phyloP scores from a whole-genome alignment of 2,113 vertebrate species.

The Stegostoma tigrinum region DNA sequence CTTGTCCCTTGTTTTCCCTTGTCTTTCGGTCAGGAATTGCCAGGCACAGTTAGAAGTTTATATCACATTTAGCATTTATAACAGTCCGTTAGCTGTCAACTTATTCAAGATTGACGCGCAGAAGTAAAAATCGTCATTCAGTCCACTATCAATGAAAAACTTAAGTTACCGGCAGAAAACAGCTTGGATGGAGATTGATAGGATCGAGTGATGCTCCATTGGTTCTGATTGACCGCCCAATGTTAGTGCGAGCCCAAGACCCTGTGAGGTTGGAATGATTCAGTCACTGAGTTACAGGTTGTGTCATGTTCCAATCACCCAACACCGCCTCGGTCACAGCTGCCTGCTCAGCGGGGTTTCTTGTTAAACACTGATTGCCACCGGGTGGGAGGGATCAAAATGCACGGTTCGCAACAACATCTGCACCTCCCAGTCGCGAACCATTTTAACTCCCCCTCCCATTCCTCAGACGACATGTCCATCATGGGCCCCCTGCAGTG shows the following conservation, averaged over 20 bases:
- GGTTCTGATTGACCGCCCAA: background rate
- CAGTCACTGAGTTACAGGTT: background rate
- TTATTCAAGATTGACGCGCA: background rate
- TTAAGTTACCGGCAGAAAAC: background rate
- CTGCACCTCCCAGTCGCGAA: no score
- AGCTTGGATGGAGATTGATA: background rate
- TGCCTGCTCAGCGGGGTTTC: background rate
- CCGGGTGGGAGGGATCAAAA: background rate
- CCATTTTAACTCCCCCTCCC: no score
- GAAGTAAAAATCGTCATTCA: background rate
- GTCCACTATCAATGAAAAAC: background rate
- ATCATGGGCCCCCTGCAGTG: no score
- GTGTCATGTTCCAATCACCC: background rate
- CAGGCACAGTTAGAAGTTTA: background rate
- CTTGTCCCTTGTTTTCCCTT: no score
- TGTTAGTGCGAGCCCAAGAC: background rate
- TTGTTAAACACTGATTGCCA: background rate
- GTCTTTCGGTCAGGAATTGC: background rate
- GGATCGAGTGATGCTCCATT: background rate
- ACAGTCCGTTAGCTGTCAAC: background rate
- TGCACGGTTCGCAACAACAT: no score
- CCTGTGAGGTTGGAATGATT: background rate
- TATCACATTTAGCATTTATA: background rate
- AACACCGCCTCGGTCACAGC: background rate
- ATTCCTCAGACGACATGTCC: no score